These are phyloP conservation scores for Sclerodermus sp. DNA, from an alignment of 2,888 invertebrate genomes.

Conservation along the genomic window DNA sequence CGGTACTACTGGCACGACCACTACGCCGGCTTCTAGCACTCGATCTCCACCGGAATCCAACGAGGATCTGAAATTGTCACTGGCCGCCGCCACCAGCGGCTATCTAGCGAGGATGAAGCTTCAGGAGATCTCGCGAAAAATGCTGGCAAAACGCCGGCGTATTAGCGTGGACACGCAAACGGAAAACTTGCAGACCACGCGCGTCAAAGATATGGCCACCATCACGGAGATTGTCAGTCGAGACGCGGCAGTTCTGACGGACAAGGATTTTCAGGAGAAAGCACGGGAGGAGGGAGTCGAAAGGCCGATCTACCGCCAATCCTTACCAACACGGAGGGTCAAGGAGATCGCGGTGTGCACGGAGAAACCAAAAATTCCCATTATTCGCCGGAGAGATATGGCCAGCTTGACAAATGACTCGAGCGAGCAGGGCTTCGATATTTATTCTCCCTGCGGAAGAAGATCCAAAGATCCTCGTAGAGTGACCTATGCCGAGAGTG, in stretches of 20 bases:
- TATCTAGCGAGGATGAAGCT: conserved; percentile 47
- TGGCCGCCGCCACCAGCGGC: conserved; percentile 18
- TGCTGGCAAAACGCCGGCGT: conserved; percentile 47
- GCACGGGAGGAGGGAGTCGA: conserved; percentile 9
- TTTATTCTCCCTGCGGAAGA: conserved; percentile 35
- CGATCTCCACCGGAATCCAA: conserved; percentile 31
- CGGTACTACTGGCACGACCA: too few species aligned
- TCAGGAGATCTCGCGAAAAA: conserved; percentile 51
- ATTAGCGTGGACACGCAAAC: conserved; percentile 51
- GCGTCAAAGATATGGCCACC: conserved; percentile 40
- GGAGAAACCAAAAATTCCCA: conserved; percentile 29
- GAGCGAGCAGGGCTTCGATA: conserved; percentile 29
- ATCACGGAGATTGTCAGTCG: conserved; percentile 34
- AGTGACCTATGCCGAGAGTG: conserved; percentile 27
- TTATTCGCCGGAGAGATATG: conserved; percentile 37
- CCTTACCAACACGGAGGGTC: conserved; percentile 32
- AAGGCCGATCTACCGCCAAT: too few species aligned
- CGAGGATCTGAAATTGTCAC: conserved; percentile 10
- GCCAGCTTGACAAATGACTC: conserved; percentile 39
- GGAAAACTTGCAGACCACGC: conserved; percentile 36
- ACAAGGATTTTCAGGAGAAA: conserved; percentile 36
- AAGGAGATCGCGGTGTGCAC: conserved; percentile 48
- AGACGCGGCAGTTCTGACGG: conserved; percentile 44
- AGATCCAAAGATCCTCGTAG: conserved; percentile 14
- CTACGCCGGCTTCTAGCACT: conserved; percentile 23